These are phyloP conservation scores for Drosophila meridionalis DNA, from an alignment of 2,888 invertebrate genomes.

Conservation along the genomic window DNA sequence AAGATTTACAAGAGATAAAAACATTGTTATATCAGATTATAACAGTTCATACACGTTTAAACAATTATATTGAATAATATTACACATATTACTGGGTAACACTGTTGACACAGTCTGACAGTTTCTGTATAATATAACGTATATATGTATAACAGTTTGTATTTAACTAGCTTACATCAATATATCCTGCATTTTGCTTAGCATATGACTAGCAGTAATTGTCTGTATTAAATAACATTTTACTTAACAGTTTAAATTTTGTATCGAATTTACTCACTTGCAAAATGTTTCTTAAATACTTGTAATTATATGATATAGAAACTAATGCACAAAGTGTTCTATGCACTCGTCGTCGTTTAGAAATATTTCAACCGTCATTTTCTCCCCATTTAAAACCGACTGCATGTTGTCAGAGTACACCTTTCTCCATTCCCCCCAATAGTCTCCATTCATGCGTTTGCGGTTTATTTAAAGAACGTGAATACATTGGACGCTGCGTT, in stretches of 20 bases:
- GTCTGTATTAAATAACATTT: background rate
- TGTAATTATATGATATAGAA: background rate
- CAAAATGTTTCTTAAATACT: background rate
- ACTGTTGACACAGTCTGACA: background rate
- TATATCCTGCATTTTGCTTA: background rate
- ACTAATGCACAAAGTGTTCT: background rate
- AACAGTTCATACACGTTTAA: no score
- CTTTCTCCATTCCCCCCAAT: background rate
- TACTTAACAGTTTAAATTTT: background rate
- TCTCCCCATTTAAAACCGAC: constrained; percentile 6
- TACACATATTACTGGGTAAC: no score
- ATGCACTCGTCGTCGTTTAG: background rate
- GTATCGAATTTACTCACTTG: background rate
- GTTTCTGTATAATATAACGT: background rate
- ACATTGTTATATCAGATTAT: no score
- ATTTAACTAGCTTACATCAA: background rate
- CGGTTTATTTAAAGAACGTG: constrained; percentile 67
- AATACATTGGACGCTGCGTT: constrained; percentile 47
- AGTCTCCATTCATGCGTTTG: constrained; percentile 41
- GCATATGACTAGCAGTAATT: background rate
- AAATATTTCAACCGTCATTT: constrained; percentile 25
- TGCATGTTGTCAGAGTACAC: constrained; percentile 42
- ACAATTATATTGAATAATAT: no score
- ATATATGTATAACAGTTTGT: background rate
- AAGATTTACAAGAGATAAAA: no score